These are phyloP conservation scores for Melanerpes formicivorus DNA, from an alignment of 2,113 vertebrate species.

Conservation along the genomic window DNA sequence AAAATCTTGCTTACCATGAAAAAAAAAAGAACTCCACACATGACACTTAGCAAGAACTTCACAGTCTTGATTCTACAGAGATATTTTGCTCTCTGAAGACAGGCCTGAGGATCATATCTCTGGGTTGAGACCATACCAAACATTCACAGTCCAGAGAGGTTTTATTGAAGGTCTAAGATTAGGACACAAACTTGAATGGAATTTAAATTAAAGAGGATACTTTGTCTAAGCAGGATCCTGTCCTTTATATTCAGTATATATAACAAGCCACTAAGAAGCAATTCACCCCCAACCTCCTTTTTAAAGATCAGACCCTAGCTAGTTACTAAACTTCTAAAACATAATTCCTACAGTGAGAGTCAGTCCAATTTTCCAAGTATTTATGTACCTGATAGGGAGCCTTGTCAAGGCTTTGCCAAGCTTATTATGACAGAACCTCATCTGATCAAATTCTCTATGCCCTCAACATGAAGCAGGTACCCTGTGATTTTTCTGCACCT, in stretches of 20 bases:
- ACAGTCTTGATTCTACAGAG: not conserved
- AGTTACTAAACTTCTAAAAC: not conserved
- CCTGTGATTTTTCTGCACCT: rapidly evolving
- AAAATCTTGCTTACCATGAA: not conserved
- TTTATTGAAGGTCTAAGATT: not conserved
- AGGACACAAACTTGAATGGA: not conserved
- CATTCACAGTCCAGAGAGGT: not conserved
- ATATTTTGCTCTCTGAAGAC: rapidly evolving
- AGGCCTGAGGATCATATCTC: not conserved
- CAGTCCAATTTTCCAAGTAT: not conserved
- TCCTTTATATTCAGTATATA: not conserved
- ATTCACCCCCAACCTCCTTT: not conserved
- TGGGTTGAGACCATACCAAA: not conserved
- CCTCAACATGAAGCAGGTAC: not conserved
- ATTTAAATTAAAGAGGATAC: not conserved
- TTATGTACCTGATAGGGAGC: not conserved
- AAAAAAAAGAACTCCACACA: not conserved
- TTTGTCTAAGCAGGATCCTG: not conserved
- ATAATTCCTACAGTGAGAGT: not conserved
- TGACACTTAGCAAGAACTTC: not conserved
- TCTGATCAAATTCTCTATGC: not conserved
- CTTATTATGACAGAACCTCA: not conserved
- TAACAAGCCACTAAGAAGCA: not conserved
- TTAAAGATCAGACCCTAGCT: not conserved
- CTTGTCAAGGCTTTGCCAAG: not conserved